phyloP scores from a whole-genome alignment of 1,140 invertebrate species.

The Hycleus phaleratus region DNA sequence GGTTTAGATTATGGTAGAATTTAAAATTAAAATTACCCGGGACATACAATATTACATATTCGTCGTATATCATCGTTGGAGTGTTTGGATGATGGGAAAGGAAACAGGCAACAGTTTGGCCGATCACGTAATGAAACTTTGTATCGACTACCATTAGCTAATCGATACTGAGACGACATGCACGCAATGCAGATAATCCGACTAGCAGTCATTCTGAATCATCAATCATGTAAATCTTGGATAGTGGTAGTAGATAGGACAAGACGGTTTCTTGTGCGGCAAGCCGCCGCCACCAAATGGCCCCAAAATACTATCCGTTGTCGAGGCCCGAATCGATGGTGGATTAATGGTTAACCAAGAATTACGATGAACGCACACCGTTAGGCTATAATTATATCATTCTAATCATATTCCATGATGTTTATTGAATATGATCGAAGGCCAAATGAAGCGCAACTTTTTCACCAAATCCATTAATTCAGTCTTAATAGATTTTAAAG shows the following conservation, averaged over 20 bases:
- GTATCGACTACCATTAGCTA: slow-evolving; percentile 22
- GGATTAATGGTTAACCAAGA: slow-evolving; percentile 7
- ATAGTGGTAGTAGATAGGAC: slow-evolving; percentile 5
- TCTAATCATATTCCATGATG: no score
- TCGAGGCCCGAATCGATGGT: slow-evolving; percentile 6
- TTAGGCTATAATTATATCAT: no score
- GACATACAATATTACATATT: no score
- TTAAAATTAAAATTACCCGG: no score
- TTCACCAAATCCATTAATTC: no score
- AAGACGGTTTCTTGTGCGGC: slow-evolving; percentile 7
- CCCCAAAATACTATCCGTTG: slow-evolving; percentile 4
- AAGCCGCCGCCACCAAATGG: slow-evolving; percentile 7
- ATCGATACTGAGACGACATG: slow-evolving; percentile 30
- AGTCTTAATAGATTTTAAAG: no score
- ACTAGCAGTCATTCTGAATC: slow-evolving; percentile 26
- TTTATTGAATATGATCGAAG: no score
- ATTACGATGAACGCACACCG: no score
- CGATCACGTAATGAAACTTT: slow-evolving; percentile 26
- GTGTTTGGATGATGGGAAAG: neutral
- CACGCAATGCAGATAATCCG: slow-evolving; percentile 34
- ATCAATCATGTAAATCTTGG: slow-evolving; percentile 33
- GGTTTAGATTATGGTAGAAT: no score
- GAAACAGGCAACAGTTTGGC: neutral
- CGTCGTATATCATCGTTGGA: no score
- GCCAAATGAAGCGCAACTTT: no score